Base-by-base conservation (phyloP, 2,888 invertebrate genomes). In the Ypsolopha sequella region DNA sequence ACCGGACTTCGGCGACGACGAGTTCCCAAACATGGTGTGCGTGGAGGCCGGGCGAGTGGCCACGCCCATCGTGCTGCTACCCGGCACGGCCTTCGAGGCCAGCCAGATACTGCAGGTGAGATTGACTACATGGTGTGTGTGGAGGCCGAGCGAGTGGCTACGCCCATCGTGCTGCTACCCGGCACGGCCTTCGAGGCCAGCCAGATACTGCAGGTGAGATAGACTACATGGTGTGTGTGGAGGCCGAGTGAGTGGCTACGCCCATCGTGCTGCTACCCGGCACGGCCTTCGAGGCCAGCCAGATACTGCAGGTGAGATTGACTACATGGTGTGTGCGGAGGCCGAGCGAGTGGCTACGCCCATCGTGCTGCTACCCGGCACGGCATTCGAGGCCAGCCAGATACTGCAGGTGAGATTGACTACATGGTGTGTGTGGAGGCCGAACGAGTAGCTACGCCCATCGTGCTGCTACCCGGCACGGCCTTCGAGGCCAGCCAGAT, bases 101-200 rank as follows among this genome's bases (percentile, higher is more conserved):
- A 95, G 95, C 79, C 95, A 95, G 88, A 94, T 94, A 67, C 45
- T 46, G 46, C 51, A 53, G 53, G 51, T 51, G 36, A 13, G n/a
- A n/a, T n/a, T n/a, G n/a, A n/a, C n/a, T n/a, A 95, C 76, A 97
- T 98, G 97, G 90, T 98, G 61, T 98, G 98, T 79, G 95, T 98
- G 56, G 98, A 98, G 84, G 93, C 96, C 54, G 97, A 97, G 34
- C 93, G 95, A 66, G 96, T 97, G 24, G 93, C 94, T 59, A 91
- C 93, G 66, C 96, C 96, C 54, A 93, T 96, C 54, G 93, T 95
- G 69, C 89, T 97, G 60, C 87, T 95, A 67, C 96, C 96, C 54
- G 95, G 96, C 55, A 96, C 95, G 58, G 95, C 96, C 66, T 97
- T 95, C 79, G 96, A 96, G 85, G 95, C 95, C 65, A 95, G 95